Conservation (phyloP, 2,888 invertebrate species). For the Drosophila histrio region DNA sequence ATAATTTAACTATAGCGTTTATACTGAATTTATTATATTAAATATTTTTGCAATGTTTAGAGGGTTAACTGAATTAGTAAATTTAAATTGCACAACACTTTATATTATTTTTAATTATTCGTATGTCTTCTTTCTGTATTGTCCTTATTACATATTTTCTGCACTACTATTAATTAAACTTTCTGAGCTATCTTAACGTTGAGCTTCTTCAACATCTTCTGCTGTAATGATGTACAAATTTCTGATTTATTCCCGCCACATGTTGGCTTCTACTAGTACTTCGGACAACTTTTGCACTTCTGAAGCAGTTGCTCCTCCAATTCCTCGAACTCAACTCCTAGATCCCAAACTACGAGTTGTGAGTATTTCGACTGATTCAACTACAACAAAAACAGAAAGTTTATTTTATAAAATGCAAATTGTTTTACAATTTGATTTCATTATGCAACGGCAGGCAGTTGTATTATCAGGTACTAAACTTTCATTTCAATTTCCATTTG, state of each 20-base stretch:
- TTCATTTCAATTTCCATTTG: conserved; percentile 9
- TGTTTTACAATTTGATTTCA: conserved; percentile 66
- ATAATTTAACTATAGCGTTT: too few species aligned
- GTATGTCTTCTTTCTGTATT: too few species aligned
- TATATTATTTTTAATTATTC: too few species aligned
- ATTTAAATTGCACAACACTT: too few species aligned
- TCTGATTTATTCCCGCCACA: not conserved
- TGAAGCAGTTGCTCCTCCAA: not conserved
- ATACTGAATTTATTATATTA: too few species aligned
- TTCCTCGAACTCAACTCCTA: not conserved
- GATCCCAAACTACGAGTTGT: not conserved
- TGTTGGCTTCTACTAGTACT: conserved; percentile 8
- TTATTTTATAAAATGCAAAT: conserved; percentile 69
- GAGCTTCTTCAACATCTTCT: not conserved
- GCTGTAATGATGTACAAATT: not conserved
- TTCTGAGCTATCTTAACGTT: not conserved
- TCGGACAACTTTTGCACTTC: not conserved
- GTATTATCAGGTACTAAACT: conserved; percentile 50
- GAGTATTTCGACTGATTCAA: conserved; percentile 6
- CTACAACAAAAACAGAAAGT: conserved; percentile 45
- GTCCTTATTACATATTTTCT: too few species aligned
- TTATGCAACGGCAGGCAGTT: conserved; percentile 54
- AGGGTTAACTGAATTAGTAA: too few species aligned
- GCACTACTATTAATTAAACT: too few species aligned
- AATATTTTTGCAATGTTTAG: too few species aligned